A percentile compares a stretch with the other conserved stretches of the same genome.
These are phyloP conservation scores for Lamprologus lemairii DNA, from an alignment of 2,113 vertebrate genomes.

Conservation along the genomic window DNA sequence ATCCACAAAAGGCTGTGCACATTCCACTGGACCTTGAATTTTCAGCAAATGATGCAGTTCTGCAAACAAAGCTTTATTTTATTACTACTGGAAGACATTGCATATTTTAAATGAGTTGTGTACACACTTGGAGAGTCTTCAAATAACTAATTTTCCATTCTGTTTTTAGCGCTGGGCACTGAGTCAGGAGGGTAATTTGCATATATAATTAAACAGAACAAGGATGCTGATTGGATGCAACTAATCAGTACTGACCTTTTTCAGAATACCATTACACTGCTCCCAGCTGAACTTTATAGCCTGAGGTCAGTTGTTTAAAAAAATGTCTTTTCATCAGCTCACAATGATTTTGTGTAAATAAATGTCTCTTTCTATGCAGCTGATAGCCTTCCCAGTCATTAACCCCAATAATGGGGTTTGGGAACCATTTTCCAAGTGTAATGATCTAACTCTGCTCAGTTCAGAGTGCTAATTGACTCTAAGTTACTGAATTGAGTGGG, in stretches of 20 bases:
- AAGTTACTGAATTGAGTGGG: not conserved
- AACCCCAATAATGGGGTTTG: conserved; percentile 9
- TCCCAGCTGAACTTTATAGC: not conserved
- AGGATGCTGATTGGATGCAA: conserved; percentile 1
- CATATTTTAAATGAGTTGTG: not conserved
- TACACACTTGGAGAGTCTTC: not conserved
- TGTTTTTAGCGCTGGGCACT: not conserved
- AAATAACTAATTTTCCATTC: not conserved
- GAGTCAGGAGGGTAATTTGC: not conserved
- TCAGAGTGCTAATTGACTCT: conserved; percentile 25
- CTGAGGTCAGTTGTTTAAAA: conserved; percentile 10
- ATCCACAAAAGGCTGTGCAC: not conserved
- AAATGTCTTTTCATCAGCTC: not conserved
- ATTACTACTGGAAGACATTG: not conserved
- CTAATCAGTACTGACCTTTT: conserved; percentile 16
- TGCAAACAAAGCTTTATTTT: not conserved
- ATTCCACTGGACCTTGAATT: not conserved
- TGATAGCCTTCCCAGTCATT: conserved; percentile 24
- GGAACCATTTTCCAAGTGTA: conserved; percentile 4
- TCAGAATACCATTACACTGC: not conserved
- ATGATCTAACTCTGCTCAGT: conserved; percentile 12
- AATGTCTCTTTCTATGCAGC: not conserved
- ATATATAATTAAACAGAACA: not conserved
- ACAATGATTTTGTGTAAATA: not conserved
- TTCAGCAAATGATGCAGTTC: not conserved